Conservation (phyloP, 2,113 vertebrate genomes). For the Phalacrocorax brasilianus region DNA sequence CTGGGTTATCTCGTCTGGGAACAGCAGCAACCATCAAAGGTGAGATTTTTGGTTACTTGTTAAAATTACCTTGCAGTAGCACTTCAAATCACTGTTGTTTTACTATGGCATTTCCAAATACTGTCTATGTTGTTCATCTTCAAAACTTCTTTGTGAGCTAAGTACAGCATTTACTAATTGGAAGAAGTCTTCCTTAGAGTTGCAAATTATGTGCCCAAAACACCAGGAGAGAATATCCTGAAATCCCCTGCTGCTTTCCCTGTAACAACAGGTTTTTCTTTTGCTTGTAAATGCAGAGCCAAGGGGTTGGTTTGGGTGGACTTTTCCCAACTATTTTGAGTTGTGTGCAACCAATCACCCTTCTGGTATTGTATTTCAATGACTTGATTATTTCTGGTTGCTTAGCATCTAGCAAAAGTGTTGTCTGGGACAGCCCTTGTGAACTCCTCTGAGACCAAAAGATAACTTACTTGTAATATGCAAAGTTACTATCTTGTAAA, state of each 20-base stretch:
- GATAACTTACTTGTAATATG: background rate
- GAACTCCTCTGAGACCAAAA: background rate
- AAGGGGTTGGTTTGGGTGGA: background rate
- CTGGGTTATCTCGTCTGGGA: slow-evolving; percentile 84
- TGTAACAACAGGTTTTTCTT: background rate
- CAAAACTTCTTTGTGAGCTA: background rate
- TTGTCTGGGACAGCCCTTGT: background rate
- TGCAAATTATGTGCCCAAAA: background rate
- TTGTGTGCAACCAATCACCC: background rate
- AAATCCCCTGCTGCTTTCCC: fast-evolving
- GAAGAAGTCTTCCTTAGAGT: background rate
- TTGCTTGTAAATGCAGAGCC: background rate
- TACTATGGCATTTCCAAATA: background rate
- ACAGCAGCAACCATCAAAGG: slow-evolving; percentile 86
- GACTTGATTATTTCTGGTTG: background rate
- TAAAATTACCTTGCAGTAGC: background rate
- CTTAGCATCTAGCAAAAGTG: background rate
- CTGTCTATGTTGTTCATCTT: background rate
- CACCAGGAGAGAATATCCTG: background rate
- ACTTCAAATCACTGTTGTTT: background rate
- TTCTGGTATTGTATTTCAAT: background rate
- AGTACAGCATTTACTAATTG: background rate
- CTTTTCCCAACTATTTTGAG: background rate
- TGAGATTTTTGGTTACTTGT: slow-evolving; percentile 22
- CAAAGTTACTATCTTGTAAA: background rate